A percentile compares a stretch with the other conserved stretches of the same genome.
Evolutionary conservation across 2,888 invertebrate genomes (phyloP).

Genomic region (Cantharis rufa): DNA sequence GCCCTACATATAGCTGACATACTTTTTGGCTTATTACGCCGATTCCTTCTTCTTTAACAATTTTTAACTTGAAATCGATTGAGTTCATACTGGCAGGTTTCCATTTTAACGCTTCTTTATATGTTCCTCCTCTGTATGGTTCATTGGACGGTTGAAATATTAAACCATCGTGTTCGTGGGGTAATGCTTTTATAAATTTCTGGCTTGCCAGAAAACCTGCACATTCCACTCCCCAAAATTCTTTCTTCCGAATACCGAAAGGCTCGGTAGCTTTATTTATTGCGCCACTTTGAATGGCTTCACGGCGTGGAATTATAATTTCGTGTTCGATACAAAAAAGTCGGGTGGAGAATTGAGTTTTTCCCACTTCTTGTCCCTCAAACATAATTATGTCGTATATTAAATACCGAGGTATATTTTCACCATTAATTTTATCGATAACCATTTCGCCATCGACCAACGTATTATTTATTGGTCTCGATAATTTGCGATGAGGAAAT

Average conservation of each 20-base stretch:
- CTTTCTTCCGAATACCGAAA: conserved; percentile 87
- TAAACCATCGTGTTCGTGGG: conserved; percentile 96
- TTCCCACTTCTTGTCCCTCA: conserved; percentile 77
- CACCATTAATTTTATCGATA: conserved; percentile 79
- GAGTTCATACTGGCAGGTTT: conserved; percentile 94
- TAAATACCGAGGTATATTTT: conserved; percentile 83
- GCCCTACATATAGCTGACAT: conserved; percentile 65
- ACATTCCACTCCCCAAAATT: conserved; percentile 83
- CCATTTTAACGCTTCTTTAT: conserved; percentile 93
- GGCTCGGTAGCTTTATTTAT: conserved; percentile 81
- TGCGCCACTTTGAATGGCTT: conserved; percentile 74
- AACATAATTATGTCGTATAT: conserved; percentile 92
- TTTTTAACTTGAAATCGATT: conserved; percentile 90
- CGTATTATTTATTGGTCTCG: conserved; percentile 77
- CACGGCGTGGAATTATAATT: conserved; percentile 70
- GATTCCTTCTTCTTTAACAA: conserved; percentile 70
- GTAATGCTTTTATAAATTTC: conserved; percentile 58
- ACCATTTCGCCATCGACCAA: conserved; percentile 99
- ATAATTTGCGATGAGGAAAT: conserved; percentile 79
- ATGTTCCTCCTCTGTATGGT: conserved; percentile 85
- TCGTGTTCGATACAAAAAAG: conserved; percentile 75
- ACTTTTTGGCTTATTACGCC: conserved; percentile 56
- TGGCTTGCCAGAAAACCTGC: too few relatives aligned
- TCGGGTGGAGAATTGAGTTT: conserved; percentile 76
- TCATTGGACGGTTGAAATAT: conserved; percentile 94